Evolutionary conservation across 1,140 invertebrate species (phyloP), one percentile per base, ranked within the genome.

Genomic region (Leucophenga varia): DNA sequence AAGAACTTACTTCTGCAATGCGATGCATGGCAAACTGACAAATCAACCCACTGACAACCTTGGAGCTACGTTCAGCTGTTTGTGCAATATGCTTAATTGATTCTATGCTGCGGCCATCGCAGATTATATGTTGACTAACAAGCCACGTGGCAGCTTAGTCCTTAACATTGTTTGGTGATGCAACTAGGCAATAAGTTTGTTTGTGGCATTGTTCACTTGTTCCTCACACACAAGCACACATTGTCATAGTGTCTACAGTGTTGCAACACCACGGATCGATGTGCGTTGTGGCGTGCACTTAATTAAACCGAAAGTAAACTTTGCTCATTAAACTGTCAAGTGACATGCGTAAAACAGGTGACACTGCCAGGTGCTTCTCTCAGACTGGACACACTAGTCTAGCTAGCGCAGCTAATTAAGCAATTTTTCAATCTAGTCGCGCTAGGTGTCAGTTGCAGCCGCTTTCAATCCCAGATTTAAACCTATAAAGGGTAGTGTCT

Each of bases 311-410:
- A 51, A n/a, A n/a, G n/a, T n/a, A n/a, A 65, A 59, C 44, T 67
- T 67, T 63, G 22, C 59, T 59, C 63, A 67, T 67, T 67, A 67
- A 59, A 63, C 40, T 63, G 63, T 54, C 63, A 67, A 48, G 43
- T 67, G 51, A 47, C 36, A 22, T 47, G 54, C 34, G 32, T 43
- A 25, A 25, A 19, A 20, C 52, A 31, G 35, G n/a, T n/a, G n/a
- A n/a, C n/a, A n/a, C n/a, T n/a, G n/a, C n/a, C n/a, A n/a, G n/a
- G n/a, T n/a, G n/a, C n/a, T n/a, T n/a, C n/a, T n/a, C n/a, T n/a
- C n/a, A n/a, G n/a, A n/a, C n/a, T n/a, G n/a, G n/a, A n/a, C n/a
- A 34, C 35, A 37, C 18, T 37, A 37, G 19, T 31, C 3, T 22
- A 32, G 25, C 35, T 43, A 34, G 40, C 46, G 45, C 31, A 48